Percentiles rank a stretch among this genome's conserved stretches.
Evolutionary conservation across 2,888 invertebrate species (phyloP).

Genomic region (Amiota mariae): DNA sequence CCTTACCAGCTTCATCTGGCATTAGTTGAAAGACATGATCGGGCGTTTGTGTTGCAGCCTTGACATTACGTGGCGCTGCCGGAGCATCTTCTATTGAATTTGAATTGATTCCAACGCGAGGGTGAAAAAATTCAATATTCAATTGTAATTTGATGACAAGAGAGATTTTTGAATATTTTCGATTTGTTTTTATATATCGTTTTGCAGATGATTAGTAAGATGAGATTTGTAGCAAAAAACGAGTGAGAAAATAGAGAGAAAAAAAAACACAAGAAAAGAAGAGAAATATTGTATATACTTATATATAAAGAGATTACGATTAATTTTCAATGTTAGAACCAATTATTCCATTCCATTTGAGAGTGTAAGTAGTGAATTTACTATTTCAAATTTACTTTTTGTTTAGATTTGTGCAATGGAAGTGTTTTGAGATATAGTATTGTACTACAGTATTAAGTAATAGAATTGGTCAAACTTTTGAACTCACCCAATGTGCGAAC

Average conservation of each 20-base stretch:
- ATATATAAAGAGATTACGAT: not conserved
- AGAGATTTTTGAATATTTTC: conserved; percentile 33
- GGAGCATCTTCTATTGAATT: conserved; percentile 73
- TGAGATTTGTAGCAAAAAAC: conserved; percentile 44
- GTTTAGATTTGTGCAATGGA: conserved; percentile 40
- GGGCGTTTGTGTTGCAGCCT: conserved; percentile 79
- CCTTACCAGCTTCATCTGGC: conserved; percentile 83
- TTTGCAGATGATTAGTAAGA: conserved; percentile 32
- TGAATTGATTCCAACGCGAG: conserved; percentile 64
- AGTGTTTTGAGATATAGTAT: conserved; percentile 41
- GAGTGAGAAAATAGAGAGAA: conserved; percentile 61
- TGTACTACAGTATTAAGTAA: conserved; percentile 26
- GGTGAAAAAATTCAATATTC: conserved; percentile 62
- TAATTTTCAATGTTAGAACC: conserved; percentile 59
- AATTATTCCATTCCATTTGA: conserved; percentile 51
- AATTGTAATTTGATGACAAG: conserved; percentile 40
- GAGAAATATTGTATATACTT: conserved; percentile 49
- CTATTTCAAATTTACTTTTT: conserved; percentile 44
- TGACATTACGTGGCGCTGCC: conserved; percentile 74
- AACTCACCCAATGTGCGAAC: conserved; percentile 89
- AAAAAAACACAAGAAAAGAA: conserved; percentile 52
- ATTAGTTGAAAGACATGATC: conserved; percentile 80
- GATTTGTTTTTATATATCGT: conserved; percentile 28
- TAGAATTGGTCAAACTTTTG: conserved; percentile 24
- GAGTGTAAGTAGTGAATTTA: conserved; percentile 32